Percentiles rank a stretch among this genome's conserved stretches.
These are phyloP conservation scores for Hoplodrina blanda DNA, from an alignment of 2,888 invertebrate species.

Conservation along the genomic window DNA sequence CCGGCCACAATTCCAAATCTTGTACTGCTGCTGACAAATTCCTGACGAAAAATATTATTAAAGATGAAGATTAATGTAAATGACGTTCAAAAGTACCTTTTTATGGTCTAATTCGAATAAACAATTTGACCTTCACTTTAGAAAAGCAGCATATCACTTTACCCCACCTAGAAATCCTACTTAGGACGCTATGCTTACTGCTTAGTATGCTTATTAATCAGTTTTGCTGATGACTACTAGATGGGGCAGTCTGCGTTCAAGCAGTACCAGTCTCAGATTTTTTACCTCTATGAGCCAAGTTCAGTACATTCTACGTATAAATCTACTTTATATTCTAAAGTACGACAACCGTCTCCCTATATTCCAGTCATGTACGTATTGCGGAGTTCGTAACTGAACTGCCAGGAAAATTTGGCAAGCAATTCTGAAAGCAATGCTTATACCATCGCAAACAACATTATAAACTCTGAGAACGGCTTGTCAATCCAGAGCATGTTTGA, in stretches of 20 bases:
- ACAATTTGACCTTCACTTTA: too few relatives aligned
- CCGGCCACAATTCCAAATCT: too few relatives aligned
- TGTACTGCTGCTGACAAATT: too few relatives aligned
- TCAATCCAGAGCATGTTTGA: slow-evolving; percentile 33
- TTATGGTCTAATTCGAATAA: too few relatives aligned
- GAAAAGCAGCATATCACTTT: background rate
- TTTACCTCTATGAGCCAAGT: background rate
- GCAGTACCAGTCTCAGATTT: background rate
- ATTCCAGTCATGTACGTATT: slow-evolving; percentile 40
- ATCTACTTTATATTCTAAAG: slow-evolving; percentile 23
- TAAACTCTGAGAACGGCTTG: slow-evolving; percentile 30
- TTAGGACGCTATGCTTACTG: too few relatives aligned
- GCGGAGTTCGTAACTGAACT: slow-evolving; percentile 32
- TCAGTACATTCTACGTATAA: slow-evolving; percentile 17
- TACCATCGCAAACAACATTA: slow-evolving; percentile 33
- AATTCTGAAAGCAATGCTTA: slow-evolving; percentile 39
- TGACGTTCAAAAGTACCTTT: too few relatives aligned
- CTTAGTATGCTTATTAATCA: too few relatives aligned
- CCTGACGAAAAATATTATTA: too few relatives aligned
- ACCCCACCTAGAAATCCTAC: background rate
- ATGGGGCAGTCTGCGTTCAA: background rate
- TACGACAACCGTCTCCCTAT: slow-evolving; percentile 8
- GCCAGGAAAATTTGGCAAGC: slow-evolving; percentile 52
- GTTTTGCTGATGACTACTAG: too few relatives aligned
- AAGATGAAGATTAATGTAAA: too few relatives aligned